Evolutionary conservation across 2,888 invertebrate genomes (phyloP), one percentile per base, ranked within the genome.

Genomic region (Allacma fusca): DNA sequence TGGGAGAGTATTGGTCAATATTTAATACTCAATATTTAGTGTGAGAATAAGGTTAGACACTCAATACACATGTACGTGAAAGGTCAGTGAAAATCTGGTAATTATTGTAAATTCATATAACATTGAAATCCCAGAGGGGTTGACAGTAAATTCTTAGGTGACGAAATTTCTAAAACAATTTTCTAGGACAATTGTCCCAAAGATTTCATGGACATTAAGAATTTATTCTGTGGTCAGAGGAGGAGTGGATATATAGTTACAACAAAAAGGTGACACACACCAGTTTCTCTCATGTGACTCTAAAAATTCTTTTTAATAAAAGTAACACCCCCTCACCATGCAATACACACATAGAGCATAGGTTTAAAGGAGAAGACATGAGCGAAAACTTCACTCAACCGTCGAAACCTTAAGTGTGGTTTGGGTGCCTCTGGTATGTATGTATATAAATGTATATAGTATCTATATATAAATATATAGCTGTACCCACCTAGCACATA

Each of bases 111-210:
- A 26, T 26, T 24, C 13, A 21, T 16, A 2, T 64, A 23, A 29
- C 34, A 34, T 12, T 68, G 68, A 68, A 34, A 34, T 19, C 9
- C 24, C 16, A 65, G 0, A 28, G 68, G 34, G 1, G 34, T 68
- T 68, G 68, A 68, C 28, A 26, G 28, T 19, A 68, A 68, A 34
- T 34, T 34, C n/a, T 23, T 24, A 13, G 26, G 64, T 64, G 57
- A 64, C 64, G 64, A 16, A 64, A 64, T 64, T 64, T 21, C 57
- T 21, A 64, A 64, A 64, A 24, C 23, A 16, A 26, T 64, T 64
- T 24, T 64, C 26, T 64, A 64, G 23, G 24, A 24, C 64, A 26
- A 64, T 16, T 23, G 16, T 13, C 16, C 5, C 5, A 24, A 64
- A 21, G 7, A 19, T 64, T 23, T 68, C 68, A 68, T 68, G 68